Conservation (phyloP, 2,797 vertebrate species). For the Arrhamphus sclerolepis region DNA sequence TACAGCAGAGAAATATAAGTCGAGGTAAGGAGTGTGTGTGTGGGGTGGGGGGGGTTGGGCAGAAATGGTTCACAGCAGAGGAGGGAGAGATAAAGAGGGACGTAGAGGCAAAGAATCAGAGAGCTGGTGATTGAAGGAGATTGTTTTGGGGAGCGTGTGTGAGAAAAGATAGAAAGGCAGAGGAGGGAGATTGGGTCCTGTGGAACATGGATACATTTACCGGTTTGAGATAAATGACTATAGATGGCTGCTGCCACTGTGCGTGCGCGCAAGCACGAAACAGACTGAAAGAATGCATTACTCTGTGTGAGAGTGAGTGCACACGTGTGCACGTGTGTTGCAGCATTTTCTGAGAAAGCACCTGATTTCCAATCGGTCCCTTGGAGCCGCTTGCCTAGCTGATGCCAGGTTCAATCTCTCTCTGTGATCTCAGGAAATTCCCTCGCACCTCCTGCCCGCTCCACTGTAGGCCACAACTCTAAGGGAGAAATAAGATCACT, state of each 20-base stretch:
- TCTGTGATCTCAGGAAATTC: slow-evolving; percentile 68
- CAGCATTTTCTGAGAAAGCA: slow-evolving; percentile 46
- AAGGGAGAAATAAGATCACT: slow-evolving; percentile 62
- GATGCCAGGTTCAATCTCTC: slow-evolving; percentile 79
- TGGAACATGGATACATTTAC: slow-evolving; percentile 73
- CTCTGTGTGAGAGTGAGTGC: slow-evolving; percentile 8
- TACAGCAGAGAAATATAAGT: slow-evolving; percentile 62
- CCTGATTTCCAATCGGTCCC: slow-evolving; percentile 75
- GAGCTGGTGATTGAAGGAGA: slow-evolving; percentile 74
- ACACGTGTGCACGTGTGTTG: slow-evolving; percentile 33
- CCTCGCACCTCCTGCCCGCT: slow-evolving; percentile 35
- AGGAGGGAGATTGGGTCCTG: slow-evolving; percentile 63
- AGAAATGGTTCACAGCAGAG: slow-evolving; percentile 66
- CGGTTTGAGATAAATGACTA: slow-evolving; percentile 77
- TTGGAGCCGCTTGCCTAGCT: slow-evolving; percentile 70
- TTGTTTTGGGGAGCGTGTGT: slow-evolving; percentile 72
- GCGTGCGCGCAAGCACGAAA: slow-evolving; percentile 4
- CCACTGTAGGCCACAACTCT: slow-evolving; percentile 51
- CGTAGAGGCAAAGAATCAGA: slow-evolving; percentile 53
- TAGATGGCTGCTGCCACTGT: slow-evolving; percentile 64
- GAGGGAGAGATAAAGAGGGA: slow-evolving; percentile 70
- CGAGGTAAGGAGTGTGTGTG: slow-evolving; percentile 16
- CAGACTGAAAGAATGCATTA: slow-evolving; percentile 15
- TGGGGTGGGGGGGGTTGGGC: slow-evolving; percentile 25
- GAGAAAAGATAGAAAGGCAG: slow-evolving; percentile 65